These are phyloP conservation scores for Nephrocerus scutellatus DNA, from an alignment of 2,888 invertebrate species.

Conservation along the genomic window DNA sequence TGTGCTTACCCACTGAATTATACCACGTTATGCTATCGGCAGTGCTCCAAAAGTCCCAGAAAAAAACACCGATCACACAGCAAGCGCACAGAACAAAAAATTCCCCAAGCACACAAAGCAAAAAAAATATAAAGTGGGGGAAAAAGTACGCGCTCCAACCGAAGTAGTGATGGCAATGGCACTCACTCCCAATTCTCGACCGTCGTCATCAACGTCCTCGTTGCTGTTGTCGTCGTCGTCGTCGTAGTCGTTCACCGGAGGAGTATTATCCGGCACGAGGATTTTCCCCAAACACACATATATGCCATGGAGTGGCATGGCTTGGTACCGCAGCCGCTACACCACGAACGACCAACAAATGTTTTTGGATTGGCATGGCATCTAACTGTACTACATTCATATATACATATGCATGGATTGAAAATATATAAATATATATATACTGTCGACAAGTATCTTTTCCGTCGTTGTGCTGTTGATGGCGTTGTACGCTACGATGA, in stretches of 20 bases:
- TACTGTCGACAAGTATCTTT: too few species aligned
- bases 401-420: too few species aligned
- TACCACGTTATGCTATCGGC: constrained; percentile 24
- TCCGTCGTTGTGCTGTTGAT: too few species aligned
- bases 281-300: constrained; percentile 25
- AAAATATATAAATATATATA: too few species aligned
- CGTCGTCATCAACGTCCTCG: constrained; percentile 14
- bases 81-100: constrained; percentile 14
- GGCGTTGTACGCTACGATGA: too few species aligned
- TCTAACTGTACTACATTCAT: too few species aligned
- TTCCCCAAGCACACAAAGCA: constrained; percentile 12
- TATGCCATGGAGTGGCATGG: constrained; percentile 6
- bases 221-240: constrained; percentile 22
- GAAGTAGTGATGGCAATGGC: constrained; percentile 15
- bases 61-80: constrained; percentile 8
- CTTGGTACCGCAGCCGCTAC: constrained; percentile 15
- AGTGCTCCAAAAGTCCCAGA: constrained; percentile 15
- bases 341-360: constrained; percentile 36
- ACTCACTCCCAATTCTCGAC: not conserved
- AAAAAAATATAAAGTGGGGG: constrained; percentile 5
- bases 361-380: constrained; percentile 44
- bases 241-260: constrained; percentile 30
- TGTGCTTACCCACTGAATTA: constrained; percentile 25
- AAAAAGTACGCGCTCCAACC: constrained; percentile 23
- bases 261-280: constrained; percentile 30